Percentiles rank a stretch among this genome's conserved stretches.
Evolutionary conservation across 1,140 invertebrate species (phyloP).

Genomic region (Orchesella cincta): DNA sequence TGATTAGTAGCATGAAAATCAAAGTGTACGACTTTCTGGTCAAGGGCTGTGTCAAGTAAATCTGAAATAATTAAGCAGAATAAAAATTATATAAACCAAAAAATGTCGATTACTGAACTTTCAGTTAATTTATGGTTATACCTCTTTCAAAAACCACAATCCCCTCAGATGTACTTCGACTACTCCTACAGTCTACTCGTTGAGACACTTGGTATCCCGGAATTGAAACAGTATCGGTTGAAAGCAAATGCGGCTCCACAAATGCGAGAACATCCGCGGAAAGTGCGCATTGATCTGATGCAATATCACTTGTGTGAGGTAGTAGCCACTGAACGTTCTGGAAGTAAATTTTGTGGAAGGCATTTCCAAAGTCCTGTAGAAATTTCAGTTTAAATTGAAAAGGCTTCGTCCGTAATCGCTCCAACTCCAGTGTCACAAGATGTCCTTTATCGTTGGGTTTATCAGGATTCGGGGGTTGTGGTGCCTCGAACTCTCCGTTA

Average conservation of each 20-base stretch:
- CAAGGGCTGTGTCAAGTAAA: neutral
- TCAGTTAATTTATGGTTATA: neutral
- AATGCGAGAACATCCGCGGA: neutral
- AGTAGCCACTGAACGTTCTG: conserved; percentile 31
- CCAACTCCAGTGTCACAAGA: conserved; percentile 3
- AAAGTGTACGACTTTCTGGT: neutral
- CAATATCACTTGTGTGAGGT: neutral
- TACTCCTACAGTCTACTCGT: neutral
- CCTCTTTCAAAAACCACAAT: neutral
- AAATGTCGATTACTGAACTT: neutral
- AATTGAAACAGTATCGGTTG: neutral
- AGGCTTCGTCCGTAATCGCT: neutral
- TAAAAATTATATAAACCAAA: neutral
- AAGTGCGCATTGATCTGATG: neutral
- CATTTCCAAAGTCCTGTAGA: neutral
- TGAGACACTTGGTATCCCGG: neutral
- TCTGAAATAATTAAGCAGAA: neutral
- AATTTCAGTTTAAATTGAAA: neutral
- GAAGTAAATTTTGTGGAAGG: conserved; percentile 21
- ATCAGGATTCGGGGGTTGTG: neutral
- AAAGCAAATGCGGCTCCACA: conserved; percentile 15
- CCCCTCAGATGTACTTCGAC: neutral
- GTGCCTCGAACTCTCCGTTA: conserved; percentile 25
- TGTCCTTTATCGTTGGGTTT: neutral
- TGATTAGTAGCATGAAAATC: neutral